A percentile compares a stretch with the other conserved stretches of the same genome.
Evolutionary conservation across 2,113 vertebrate species (phyloP).

Genomic region (Cryptomyrus ogoouensis): DNA sequence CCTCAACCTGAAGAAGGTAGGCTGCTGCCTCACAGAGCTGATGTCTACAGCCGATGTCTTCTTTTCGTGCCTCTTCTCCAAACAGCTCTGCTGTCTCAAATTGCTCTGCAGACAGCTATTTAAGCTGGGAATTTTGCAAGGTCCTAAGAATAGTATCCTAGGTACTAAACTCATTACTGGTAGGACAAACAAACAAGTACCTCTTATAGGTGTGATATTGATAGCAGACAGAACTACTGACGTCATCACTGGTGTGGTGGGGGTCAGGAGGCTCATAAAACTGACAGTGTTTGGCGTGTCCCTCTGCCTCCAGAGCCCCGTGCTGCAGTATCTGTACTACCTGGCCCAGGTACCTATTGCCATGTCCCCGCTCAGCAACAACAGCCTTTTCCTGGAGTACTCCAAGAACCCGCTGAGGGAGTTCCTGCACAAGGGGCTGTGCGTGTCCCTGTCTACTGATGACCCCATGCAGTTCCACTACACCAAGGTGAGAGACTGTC

Average conservation of each 20-base stretch:
- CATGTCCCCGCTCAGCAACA: constrained; percentile 98
- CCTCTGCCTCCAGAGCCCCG: constrained; percentile 76
- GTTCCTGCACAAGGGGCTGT: constrained; percentile 93
- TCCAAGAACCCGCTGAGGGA: constrained; percentile 91
- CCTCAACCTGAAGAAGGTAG: constrained; percentile 93
- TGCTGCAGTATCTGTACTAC: constrained; percentile 95
- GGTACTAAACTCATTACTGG: neutral
- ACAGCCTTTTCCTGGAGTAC: constrained; percentile 93
- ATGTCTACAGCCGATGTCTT: neutral
- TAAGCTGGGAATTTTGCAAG: neutral
- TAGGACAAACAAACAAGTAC: neutral
- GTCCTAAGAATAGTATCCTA: neutral
- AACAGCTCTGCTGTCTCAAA: neutral
- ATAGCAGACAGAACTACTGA: neutral
- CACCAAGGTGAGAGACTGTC: constrained; percentile 75
- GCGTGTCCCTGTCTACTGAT: constrained; percentile 89
- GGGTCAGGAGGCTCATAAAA: neutral
- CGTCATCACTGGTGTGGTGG: neutral
- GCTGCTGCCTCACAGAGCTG: neutral
- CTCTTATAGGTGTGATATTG: neutral
- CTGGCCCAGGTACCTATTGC: constrained; percentile 96
- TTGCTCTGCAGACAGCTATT: neutral
- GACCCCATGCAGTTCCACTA: constrained; percentile 99
- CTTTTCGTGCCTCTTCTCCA: neutral
- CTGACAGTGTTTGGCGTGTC: neutral